Percentiles rank a stretch among this genome's conserved stretches.
Conservation (phyloP, 2,797 vertebrate species). For the Spinibarbus caldwelli region DNA sequence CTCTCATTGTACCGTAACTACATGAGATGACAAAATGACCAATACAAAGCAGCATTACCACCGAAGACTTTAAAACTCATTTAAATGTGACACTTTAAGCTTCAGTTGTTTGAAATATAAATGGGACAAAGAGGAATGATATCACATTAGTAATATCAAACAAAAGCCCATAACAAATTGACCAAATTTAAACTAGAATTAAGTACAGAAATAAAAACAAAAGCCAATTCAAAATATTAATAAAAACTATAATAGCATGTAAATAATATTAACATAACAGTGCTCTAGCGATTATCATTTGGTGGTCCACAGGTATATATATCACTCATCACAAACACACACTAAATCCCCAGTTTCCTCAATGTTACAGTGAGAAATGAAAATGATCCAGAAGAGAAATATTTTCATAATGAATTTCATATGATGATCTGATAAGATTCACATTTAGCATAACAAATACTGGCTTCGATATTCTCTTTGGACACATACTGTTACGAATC, state of each 20-base stretch:
- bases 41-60: not conserved
- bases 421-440: conserved; percentile 40
- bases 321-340: conserved; percentile 6
- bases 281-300: not conserved
- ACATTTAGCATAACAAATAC: conserved; percentile 38
- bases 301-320: conserved; percentile 16
- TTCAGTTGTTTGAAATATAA: conserved; percentile 1
- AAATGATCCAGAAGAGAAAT: conserved; percentile 39
- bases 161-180: not conserved
- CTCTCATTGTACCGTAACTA: not conserved
- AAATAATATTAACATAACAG: conserved; percentile 16
- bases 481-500: conserved; percentile 19
- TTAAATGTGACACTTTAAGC: not conserved
- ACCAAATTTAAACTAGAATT: not conserved
- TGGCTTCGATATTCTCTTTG: conserved; percentile 1
- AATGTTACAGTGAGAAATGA: not conserved
- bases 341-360: conserved; percentile 10
- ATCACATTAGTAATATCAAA: not conserved
- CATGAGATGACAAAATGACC: not conserved
- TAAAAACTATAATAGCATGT: not conserved
- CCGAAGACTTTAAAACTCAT: not conserved
- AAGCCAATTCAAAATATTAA: not conserved
- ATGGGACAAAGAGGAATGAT: not conserved
- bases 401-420: conserved; percentile 29
- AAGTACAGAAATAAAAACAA: not conserved